phyloP scores from a whole-genome alignment of 2,888 invertebrate species.

The Periphyllus acericola region DNA sequence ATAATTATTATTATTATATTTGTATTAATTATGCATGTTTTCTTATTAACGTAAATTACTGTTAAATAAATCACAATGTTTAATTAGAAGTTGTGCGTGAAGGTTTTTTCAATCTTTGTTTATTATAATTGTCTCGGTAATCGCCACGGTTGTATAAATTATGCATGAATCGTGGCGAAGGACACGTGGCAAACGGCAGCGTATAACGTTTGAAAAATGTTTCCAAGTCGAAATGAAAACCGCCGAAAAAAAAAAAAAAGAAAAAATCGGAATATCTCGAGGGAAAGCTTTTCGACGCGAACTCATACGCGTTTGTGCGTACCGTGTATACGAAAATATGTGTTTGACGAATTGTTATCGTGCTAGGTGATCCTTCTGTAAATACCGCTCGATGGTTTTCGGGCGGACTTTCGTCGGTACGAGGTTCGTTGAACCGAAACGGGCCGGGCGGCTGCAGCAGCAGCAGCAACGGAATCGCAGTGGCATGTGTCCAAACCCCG shows the following conservation, averaged over 20 bases:
- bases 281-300: no score
- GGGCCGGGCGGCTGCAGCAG: no score
- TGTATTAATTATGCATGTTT: conserved; percentile 21
- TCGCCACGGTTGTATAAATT: conserved; percentile 13
- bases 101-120: conserved; percentile 38
- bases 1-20: neutral
- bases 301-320: no score
- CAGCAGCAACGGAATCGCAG: neutral
- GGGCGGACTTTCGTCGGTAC: no score
- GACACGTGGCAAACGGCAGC: neutral
- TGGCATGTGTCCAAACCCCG: neutral
- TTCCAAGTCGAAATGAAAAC: neutral
- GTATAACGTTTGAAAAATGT: neutral
- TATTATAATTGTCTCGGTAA: conserved; percentile 7
- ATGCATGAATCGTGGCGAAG: conserved; percentile 14
- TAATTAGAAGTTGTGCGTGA: conserved; percentile 15
- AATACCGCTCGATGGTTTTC: no score
- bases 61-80: conserved; percentile 16
- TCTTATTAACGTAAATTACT: conserved; percentile 17
- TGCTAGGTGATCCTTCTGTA: no score
- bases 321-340: no score
- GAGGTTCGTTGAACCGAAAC: conserved; percentile 13
- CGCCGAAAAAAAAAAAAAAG: neutral
- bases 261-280: no score
- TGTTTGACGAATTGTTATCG: no score